phyloP scores from a whole-genome alignment of 2,797 vertebrate genomes.

The Crenichthys baileyi region DNA sequence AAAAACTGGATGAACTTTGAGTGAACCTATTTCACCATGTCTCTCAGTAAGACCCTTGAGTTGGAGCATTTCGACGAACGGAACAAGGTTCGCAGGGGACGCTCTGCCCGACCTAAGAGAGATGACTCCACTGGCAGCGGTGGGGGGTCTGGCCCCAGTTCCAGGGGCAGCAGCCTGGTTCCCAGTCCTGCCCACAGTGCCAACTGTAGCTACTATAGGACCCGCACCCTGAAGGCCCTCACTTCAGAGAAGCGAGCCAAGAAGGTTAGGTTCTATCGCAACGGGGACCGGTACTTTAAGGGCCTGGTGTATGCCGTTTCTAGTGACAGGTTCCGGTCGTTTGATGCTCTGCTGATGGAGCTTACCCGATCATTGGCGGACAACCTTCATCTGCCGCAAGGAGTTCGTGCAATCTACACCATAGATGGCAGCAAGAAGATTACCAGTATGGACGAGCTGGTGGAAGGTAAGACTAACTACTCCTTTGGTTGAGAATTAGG shows the following conservation, averaged over 20 bases:
- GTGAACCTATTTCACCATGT: conserved; percentile 59
- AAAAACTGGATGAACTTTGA: neutral
- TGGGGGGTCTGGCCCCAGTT: conserved; percentile 82
- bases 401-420: conserved; percentile 92
- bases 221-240: conserved; percentile 95
- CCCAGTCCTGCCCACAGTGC: conserved; percentile 97
- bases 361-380: conserved; percentile 92
- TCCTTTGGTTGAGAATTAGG: neutral
- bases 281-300: conserved; percentile 97
- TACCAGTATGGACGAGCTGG: conserved; percentile 90
- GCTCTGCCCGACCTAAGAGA: conserved; percentile 74
- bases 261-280: conserved; percentile 97
- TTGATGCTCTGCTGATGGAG: conserved; percentile 91
- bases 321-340: conserved; percentile 90
- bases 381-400: conserved; percentile 94
- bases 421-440: conserved; percentile 91
- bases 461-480: conserved; percentile 83
- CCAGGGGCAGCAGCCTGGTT: conserved; percentile 91
- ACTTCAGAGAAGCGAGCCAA: conserved; percentile 95
- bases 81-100: conserved; percentile 85
- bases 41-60: conserved; percentile 87
- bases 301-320: conserved; percentile 95
- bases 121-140: conserved; percentile 67
- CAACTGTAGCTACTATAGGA: conserved; percentile 98
- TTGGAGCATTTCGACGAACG: conserved; percentile 96